These are phyloP conservation scores for Gastrophysa polygoni DNA, from an alignment of 2,888 invertebrate species.

Conservation along the genomic window DNA sequence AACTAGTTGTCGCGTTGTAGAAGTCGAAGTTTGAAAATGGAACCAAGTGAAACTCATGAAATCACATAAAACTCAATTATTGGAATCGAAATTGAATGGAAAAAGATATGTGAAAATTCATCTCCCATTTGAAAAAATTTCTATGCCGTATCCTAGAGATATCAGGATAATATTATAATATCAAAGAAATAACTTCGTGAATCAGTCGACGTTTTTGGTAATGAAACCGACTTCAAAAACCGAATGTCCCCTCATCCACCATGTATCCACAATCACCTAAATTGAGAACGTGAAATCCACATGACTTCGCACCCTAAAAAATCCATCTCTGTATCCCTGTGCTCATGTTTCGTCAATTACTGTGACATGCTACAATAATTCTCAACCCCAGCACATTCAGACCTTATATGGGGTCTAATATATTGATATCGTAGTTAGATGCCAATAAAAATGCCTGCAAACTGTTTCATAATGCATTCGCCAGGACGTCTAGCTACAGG, in stretches of 20 bases:
- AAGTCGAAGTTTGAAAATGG: no score
- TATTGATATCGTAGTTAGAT: slow-evolving; percentile 59
- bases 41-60: no score
- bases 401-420: slow-evolving; percentile 48
- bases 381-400: slow-evolving; percentile 35
- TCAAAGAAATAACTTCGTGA: no score
- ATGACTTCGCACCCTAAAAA: neutral
- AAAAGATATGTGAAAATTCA: no score
- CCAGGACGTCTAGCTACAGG: slow-evolving; percentile 41
- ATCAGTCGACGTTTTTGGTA: no score
- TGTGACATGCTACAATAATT: slow-evolving; percentile 45
- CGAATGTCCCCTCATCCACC: neutral
- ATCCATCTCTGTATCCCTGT: neutral
- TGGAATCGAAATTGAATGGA: no score
- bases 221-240: no score
- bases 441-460: slow-evolving; percentile 59
- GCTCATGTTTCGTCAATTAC: slow-evolving; percentile 40
- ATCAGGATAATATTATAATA: no score
- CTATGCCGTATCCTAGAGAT: no score
- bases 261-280: neutral
- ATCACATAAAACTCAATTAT: no score
- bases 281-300: neutral
- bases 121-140: no score
- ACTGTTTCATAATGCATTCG: slow-evolving; percentile 58
- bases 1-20: no score